These are phyloP conservation scores for Cheilosia vulpina DNA, from an alignment of 2,888 invertebrate genomes.

Conservation along the genomic window DNA sequence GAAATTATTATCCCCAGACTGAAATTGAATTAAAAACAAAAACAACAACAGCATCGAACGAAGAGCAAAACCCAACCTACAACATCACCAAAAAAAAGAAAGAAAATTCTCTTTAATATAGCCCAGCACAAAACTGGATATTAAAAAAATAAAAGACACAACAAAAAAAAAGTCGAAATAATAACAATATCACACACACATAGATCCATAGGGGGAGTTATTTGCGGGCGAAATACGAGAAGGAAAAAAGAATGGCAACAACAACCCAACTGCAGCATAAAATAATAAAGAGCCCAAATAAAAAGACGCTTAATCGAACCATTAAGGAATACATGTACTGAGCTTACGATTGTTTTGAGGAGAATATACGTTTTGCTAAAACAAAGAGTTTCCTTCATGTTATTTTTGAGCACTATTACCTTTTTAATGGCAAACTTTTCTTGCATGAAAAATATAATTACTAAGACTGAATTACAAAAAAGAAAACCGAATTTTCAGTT, in stretches of 20 bases:
- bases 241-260: conserved; percentile 54
- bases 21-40: conserved; percentile 75
- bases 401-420: conserved; percentile 2
- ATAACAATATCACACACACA: conserved; percentile 58
- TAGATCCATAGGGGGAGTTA: conserved; percentile 42
- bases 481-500: neutral
- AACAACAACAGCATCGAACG: conserved; percentile 54
- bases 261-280: conserved; percentile 44
- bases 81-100: conserved; percentile 63
- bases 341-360: conserved; percentile 24
- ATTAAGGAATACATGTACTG: conserved; percentile 46
- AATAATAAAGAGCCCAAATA: conserved; percentile 64
- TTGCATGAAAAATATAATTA: conserved; percentile 21
- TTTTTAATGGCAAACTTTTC: conserved; percentile 24
- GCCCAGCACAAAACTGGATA: conserved; percentile 56
- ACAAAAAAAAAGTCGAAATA: conserved; percentile 23
- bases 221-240: conserved; percentile 42
- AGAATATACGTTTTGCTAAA: conserved; percentile 50
- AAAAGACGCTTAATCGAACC: conserved; percentile 52
- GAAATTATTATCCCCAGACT: conserved; percentile 73
- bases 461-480: conserved; percentile 10
- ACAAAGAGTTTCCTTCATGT: conserved; percentile 50
- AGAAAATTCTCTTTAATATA: conserved; percentile 52
- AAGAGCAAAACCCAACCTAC: conserved; percentile 60
- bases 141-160: conserved; percentile 34